Conservation (phyloP, 2,113 vertebrate species). For the Brienomyrus longianalis region DNA sequence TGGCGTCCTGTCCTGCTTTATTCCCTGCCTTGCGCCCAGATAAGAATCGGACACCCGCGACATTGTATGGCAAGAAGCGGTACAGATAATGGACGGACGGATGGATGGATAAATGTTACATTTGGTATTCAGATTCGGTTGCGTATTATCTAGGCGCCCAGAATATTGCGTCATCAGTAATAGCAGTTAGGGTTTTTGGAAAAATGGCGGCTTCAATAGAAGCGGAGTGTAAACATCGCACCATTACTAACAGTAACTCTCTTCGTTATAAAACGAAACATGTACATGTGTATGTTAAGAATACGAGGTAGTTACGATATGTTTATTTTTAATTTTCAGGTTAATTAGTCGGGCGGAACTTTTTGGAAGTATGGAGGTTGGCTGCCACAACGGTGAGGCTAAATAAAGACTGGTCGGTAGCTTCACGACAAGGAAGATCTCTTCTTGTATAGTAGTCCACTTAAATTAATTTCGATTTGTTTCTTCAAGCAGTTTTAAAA, state of each 20-base stretch:
- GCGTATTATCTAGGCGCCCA: background rate
- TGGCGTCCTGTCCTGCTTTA: background rate
- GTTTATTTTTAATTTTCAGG: slow-evolving; percentile 65
- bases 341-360: slow-evolving; percentile 35
- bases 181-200: background rate
- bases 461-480: background rate
- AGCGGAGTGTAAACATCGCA: slow-evolving; percentile 53
- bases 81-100: background rate
- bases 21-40: background rate
- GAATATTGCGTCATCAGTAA: background rate
- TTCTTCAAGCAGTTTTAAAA: background rate
- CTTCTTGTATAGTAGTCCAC: background rate
- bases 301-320: slow-evolving; percentile 48
- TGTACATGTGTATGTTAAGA: slow-evolving; percentile 46
- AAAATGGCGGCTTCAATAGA: slow-evolving; percentile 53
- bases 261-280: slow-evolving; percentile 54
- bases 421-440: background rate
- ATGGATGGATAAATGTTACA: background rate
- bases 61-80: background rate
- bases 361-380: slow-evolving; percentile 21
- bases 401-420: slow-evolving; percentile 31
- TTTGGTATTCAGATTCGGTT: background rate
- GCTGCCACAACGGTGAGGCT: slow-evolving; percentile 26
- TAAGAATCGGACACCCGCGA: background rate
- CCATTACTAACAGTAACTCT: slow-evolving; percentile 57